Conservation (phyloP, 2,888 invertebrate species). For the Papilio demoleus region DNA sequence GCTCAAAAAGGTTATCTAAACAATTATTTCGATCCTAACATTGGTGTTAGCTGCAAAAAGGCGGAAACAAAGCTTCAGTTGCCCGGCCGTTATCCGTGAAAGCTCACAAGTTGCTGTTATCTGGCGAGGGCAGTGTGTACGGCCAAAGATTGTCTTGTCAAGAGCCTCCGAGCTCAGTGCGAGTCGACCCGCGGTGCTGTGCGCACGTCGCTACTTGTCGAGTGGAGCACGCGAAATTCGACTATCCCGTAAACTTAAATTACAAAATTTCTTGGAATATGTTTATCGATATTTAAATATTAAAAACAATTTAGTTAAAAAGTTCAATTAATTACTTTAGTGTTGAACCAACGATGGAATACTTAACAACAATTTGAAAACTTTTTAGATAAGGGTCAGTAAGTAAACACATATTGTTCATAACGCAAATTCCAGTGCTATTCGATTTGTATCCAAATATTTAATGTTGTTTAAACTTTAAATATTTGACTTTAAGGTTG, state of each 20-base stretch:
- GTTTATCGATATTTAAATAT: conserved; percentile 22
- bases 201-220: conserved; percentile 69
- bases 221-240: conserved; percentile 47
- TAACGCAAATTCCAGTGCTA: conserved; percentile 8
- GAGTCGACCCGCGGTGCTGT: conserved; percentile 68
- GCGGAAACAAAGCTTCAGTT: conserved; percentile 70
- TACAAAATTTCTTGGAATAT: conserved; percentile 24
- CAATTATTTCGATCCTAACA: conserved; percentile 2
- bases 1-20: conserved; percentile 1
- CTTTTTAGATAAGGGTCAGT: conserved; percentile 52
- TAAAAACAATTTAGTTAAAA: neutral
- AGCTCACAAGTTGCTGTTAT: conserved; percentile 76
- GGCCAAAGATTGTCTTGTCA: conserved; percentile 80
- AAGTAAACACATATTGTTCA: conserved; percentile 31
- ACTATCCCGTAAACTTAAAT: conserved; percentile 32
- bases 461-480: neutral
- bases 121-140: conserved; percentile 70
- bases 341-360: conserved; percentile 28
- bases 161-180: conserved; percentile 72
- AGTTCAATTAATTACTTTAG: neutral
- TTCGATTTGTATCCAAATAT: conserved; percentile 6
- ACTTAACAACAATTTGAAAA: conserved; percentile 47
- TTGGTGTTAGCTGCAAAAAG: conserved; percentile 54
- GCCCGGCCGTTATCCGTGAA: conserved; percentile 69
- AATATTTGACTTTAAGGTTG: neutral